Percentiles rank a stretch among this genome's conserved stretches.
Evolutionary conservation across 1,140 invertebrate genomes (phyloP).

Genomic region (Nasonia vitripennis): DNA sequence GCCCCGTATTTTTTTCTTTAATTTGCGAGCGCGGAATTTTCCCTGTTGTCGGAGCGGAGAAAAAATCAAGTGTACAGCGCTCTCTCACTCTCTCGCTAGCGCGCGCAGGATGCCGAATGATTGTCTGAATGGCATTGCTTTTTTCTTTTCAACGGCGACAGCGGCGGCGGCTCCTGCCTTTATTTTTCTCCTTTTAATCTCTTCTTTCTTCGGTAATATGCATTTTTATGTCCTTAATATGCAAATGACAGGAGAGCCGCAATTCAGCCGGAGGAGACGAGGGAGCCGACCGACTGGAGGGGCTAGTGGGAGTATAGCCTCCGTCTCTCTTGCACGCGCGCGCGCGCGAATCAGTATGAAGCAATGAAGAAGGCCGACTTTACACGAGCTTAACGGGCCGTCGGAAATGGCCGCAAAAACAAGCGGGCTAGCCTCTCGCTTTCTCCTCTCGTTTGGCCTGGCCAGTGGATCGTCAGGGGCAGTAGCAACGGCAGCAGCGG

Average conservation of each 20-base stretch:
- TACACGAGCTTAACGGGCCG: slow-evolving; percentile 37
- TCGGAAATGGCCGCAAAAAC: slow-evolving; percentile 47
- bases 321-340: neutral
- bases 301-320: neutral
- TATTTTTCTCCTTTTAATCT: slow-evolving; percentile 50
- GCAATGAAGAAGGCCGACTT: slow-evolving; percentile 50
- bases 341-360: slow-evolving; percentile 38
- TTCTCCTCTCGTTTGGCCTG: neutral
- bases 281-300: neutral
- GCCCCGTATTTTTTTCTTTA: slow-evolving; percentile 37
- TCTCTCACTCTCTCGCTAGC: neutral
- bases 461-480: slow-evolving; percentile 30
- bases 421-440: neutral
- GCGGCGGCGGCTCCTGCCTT: neutral
- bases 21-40: slow-evolving; percentile 34
- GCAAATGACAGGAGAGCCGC: slow-evolving; percentile 48
- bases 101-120: slow-evolving; percentile 13
- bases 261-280: slow-evolving; percentile 29
- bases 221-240: slow-evolving; percentile 55
- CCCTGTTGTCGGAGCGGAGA: slow-evolving; percentile 22
- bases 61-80: slow-evolving; percentile 40
- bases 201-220: slow-evolving; percentile 53
- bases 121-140: slow-evolving; percentile 40
- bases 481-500: slow-evolving; percentile 14
- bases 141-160: neutral